phyloP scores from a whole-genome alignment of 2,113 vertebrate genomes.

The Sturnira hondurensis region DNA sequence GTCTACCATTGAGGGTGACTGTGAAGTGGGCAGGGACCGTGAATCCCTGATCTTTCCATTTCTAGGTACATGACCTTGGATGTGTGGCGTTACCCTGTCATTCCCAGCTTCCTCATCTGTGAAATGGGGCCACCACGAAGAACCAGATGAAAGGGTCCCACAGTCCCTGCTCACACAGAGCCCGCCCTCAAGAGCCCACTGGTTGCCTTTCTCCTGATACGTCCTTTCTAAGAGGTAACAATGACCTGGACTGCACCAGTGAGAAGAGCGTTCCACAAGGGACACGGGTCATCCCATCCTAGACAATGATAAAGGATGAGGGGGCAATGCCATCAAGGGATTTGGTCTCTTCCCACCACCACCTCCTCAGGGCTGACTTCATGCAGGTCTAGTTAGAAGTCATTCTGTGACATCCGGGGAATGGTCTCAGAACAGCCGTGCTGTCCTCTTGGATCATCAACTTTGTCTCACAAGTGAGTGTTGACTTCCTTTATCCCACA shows the following conservation, averaged over 20 bases:
- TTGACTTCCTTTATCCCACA: not conserved
- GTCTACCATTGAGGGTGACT: not conserved
- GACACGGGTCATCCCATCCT: not conserved
- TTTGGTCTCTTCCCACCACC: not conserved
- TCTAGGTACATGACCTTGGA: rapidly evolving
- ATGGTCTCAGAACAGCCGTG: not conserved
- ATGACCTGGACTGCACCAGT: not conserved
- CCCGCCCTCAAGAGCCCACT: not conserved
- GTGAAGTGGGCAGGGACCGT: not conserved
- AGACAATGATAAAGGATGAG: not conserved
- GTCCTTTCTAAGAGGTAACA: not conserved
- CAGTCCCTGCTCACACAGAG: too few species aligned
- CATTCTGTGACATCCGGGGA: not conserved
- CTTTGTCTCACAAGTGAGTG: not conserved
- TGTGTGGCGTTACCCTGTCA: not conserved
- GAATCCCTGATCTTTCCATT: not conserved
- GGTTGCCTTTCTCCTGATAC: not conserved
- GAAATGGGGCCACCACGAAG: not conserved
- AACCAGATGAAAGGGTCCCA: not conserved
- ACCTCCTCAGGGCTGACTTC: not conserved
- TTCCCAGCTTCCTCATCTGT: not conserved
- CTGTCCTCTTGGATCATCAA: not conserved
- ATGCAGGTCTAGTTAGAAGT: not conserved
- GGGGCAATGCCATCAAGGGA: too few species aligned
- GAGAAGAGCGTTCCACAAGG: not conserved